Evolutionary conservation across 2,113 vertebrate genomes (phyloP).

Genomic region (Embiotoca jacksoni): DNA sequence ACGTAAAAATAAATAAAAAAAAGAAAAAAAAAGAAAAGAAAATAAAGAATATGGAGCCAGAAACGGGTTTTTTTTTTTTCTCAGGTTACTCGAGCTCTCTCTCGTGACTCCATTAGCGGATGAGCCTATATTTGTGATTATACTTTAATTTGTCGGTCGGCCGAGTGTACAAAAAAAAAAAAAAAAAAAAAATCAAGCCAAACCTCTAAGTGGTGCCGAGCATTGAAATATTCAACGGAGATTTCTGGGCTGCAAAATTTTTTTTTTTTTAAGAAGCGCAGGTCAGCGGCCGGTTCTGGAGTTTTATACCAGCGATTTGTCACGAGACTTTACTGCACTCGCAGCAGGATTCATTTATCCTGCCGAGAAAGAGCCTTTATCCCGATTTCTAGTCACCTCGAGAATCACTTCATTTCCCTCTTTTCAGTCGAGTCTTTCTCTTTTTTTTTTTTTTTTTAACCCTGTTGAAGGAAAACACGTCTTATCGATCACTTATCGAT

Average conservation of each 20-base stretch:
- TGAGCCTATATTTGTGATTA: slow-evolving; percentile 49
- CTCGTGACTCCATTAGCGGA: slow-evolving; percentile 32
- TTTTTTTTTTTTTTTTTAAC: neutral
- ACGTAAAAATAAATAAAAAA: no score
- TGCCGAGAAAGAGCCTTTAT: slow-evolving; percentile 43
- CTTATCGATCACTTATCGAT: slow-evolving; percentile 7
- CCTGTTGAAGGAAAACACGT: slow-evolving; percentile 11
- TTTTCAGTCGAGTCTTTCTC: neutral
- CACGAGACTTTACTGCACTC: slow-evolving; percentile 20
- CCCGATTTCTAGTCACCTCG: slow-evolving; percentile 8
- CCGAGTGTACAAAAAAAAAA: slow-evolving; percentile 59
- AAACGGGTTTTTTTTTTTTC: neutral
- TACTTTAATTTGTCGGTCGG: slow-evolving; percentile 70
- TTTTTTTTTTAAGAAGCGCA: slow-evolving; percentile 30
- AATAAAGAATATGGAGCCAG: slow-evolving; percentile 20
- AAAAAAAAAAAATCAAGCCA: slow-evolving; percentile 49
- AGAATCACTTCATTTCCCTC: slow-evolving; percentile 44
- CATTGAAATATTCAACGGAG: slow-evolving; percentile 69
- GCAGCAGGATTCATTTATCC: slow-evolving; percentile 65
- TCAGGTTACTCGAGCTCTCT: neutral
- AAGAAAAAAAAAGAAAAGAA: neutral
- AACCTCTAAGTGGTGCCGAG: slow-evolving; percentile 62
- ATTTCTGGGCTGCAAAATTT: slow-evolving; percentile 56
- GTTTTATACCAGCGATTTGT: slow-evolving; percentile 43
- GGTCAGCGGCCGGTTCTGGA: slow-evolving; percentile 46